Conservation (phyloP, 1,140 invertebrate genomes). For the Neocloeon triangulifer region DNA sequence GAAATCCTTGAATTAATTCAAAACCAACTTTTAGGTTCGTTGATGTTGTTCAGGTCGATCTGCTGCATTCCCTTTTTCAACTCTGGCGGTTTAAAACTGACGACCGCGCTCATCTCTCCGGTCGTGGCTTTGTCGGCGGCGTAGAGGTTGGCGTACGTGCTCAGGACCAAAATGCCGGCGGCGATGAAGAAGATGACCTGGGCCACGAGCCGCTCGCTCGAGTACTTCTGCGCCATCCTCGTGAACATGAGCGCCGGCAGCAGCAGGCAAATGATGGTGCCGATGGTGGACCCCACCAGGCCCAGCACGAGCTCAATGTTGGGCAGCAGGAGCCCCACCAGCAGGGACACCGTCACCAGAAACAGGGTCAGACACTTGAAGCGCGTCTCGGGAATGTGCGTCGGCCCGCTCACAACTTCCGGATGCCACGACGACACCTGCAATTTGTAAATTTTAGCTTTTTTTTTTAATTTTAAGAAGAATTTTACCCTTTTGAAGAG, state of each 20-base stretch:
- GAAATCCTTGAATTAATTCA: neutral
- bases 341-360: slow-evolving; percentile 50
- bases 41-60: neutral
- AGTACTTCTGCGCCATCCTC: slow-evolving; percentile 19
- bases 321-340: slow-evolving; percentile 54
- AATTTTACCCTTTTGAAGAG: slow-evolving; percentile 58
- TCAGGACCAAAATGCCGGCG: slow-evolving; percentile 56
- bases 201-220: slow-evolving; percentile 19
- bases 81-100: neutral
- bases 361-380: slow-evolving; percentile 57
- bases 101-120: slow-evolving; percentile 1
- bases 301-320: slow-evolving; percentile 85
- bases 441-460: no score
- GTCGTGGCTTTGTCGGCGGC: slow-evolving; percentile 33
- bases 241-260: slow-evolving; percentile 54
- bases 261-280: slow-evolving; percentile 80
- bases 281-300: slow-evolving; percentile 80
- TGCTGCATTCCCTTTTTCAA: neutral
- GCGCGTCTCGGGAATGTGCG: slow-evolving; percentile 50
- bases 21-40: neutral
- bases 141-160: slow-evolving; percentile 66
- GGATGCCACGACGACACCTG: no score
- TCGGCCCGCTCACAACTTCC: no score
- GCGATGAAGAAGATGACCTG: slow-evolving; percentile 46
- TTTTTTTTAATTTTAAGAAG: no score